Base-by-base conservation (phyloP, 2,113 vertebrate genomes). In the Lophura nycthemera region DNA sequence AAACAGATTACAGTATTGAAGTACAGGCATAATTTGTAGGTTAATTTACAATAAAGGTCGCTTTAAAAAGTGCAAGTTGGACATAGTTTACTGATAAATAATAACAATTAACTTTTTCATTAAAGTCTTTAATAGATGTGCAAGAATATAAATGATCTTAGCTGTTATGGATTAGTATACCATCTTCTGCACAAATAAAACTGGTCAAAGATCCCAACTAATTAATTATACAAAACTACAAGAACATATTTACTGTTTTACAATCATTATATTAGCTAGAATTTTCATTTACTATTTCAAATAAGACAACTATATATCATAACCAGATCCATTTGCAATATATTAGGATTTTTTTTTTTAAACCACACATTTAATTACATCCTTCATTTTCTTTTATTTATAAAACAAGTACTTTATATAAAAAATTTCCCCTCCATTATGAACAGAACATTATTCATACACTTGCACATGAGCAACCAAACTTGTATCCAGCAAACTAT, bases 371-470 rank as follows among this genome's bases (percentile, higher is more conserved):
- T 96, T 96, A 96, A 92, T 96, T 97, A 97, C 97, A 96, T 93
- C 97, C 96, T 97, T 97, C 95, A 94, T 96, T 97, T 97, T 97
- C 96, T 97, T 97, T 97, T 97, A 98, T 97, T 98, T 97, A 97
- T 98, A 98, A 98, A 98, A 98, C 97, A 98, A 97, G 93, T 95
- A 94, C 93, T 97, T 94, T 87, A 96, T 97, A 96, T 97, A 98
- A 97, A 98, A 98, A 98, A 96, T 93, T 89, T 97, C 94, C 95
- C 97, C 97, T 96, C 96, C 88, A 88, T 97, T 94, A 81, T 92
- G 94, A 96, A 97, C 97, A 96, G 95, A 96, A 97, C 78, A 86
- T 96, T 92, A 96, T 94, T 95, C 95, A 96, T 97, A 97, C 89
- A 88, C 96, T 94, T 96, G 94, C 92, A 95, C 96, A 79, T 83